Evolutionary conservation across 2,797 vertebrate genomes (phyloP).

Genomic region (Malacoraja senta): DNA sequence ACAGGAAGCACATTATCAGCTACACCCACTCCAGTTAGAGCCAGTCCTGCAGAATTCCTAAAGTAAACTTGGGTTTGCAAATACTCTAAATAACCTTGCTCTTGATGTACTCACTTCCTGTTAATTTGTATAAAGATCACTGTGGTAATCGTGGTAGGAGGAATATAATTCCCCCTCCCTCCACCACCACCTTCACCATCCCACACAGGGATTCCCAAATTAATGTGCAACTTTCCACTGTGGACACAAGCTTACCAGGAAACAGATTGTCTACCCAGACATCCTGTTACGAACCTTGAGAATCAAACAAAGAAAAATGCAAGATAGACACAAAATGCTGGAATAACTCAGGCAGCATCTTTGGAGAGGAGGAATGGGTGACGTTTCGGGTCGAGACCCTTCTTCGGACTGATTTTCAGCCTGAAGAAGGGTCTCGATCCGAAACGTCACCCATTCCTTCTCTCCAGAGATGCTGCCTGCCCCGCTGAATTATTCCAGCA

Average conservation of each 20-base stretch:
- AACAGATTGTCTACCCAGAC: neutral
- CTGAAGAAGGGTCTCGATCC: too few relatives aligned
- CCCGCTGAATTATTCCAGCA: too few relatives aligned
- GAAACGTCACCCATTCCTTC: too few relatives aligned
- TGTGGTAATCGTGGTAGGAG: neutral
- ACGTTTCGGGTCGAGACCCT: too few relatives aligned
- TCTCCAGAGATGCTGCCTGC: too few relatives aligned
- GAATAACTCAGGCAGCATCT: too few relatives aligned
- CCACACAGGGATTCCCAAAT: neutral
- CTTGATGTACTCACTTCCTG: neutral
- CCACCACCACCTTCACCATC: neutral
- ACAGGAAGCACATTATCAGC: constrained; percentile 3
- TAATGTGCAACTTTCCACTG: neutral
- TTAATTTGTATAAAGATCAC: neutral
- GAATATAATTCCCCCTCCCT: neutral
- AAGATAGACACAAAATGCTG: too few relatives aligned
- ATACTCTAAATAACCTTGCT: neutral
- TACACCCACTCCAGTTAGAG: neutral
- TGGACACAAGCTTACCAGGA: neutral
- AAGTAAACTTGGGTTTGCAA: neutral
- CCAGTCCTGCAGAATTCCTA: neutral
- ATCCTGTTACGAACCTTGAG: neutral
- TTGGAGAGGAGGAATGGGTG: too few relatives aligned
- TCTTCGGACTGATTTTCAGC: too few relatives aligned
- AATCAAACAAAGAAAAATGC: neutral